Percentiles rank a stretch among this genome's conserved stretches.
Evolutionary conservation across 2,888 invertebrate species (phyloP).

Genomic region (Catocala sponsa): DNA sequence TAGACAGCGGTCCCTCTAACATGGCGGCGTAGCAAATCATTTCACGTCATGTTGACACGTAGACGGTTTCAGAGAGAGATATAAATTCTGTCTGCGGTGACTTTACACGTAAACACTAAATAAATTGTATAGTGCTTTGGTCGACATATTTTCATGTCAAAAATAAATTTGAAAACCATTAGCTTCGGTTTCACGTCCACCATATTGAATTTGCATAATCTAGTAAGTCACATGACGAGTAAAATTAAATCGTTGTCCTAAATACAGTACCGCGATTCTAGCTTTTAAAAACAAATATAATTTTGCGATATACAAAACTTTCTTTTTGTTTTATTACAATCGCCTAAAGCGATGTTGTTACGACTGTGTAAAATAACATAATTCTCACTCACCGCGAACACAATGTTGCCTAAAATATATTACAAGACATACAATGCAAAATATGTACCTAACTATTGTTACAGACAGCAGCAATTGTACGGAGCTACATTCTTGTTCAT

Average conservation of each 20-base stretch:
- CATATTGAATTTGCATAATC: slow-evolving; percentile 36
- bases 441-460: slow-evolving; percentile 8
- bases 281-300: slow-evolving; percentile 16
- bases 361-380: slow-evolving; percentile 13
- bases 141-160: slow-evolving; percentile 29
- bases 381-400: slow-evolving; percentile 8
- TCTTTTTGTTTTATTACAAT: slow-evolving; percentile 28
- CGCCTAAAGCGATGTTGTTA: slow-evolving; percentile 30
- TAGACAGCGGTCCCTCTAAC: slow-evolving; percentile 10
- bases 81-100: slow-evolving; percentile 20
- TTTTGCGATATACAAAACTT: slow-evolving; percentile 12
- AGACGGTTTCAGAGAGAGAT: slow-evolving; percentile 12
- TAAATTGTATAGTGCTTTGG: slow-evolving; percentile 23
- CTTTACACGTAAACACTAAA: slow-evolving; percentile 31
- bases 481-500: not conserved
- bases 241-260: slow-evolving; percentile 21
- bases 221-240: slow-evolving; percentile 24
- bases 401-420: slow-evolving; percentile 31
- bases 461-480: slow-evolving; percentile 1
- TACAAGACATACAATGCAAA: slow-evolving; percentile 18
- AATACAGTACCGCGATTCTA: slow-evolving; percentile 1
- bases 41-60: slow-evolving; percentile 20
- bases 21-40: slow-evolving; percentile 19
- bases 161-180: slow-evolving; percentile 41
- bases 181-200: slow-evolving; percentile 33